Evolutionary conservation across 2,888 invertebrate genomes (phyloP).

Genomic region (Tiliacea citrago): DNA sequence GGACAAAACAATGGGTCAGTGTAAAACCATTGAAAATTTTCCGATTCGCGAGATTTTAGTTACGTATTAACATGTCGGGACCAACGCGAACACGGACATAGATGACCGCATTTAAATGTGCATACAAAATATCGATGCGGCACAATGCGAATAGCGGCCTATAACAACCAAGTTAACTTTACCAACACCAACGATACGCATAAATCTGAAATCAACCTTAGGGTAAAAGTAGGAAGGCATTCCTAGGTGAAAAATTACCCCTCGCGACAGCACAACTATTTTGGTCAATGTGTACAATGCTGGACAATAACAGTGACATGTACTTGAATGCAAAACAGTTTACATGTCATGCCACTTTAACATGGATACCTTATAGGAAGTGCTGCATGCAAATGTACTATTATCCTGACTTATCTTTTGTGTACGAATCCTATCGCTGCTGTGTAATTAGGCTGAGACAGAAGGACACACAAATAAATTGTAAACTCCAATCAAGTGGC

Average conservation of each 20-base stretch:
- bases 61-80: slow-evolving; percentile 79
- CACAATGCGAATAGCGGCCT: slow-evolving; percentile 85
- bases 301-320: slow-evolving; percentile 87
- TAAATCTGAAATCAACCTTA: slow-evolving; percentile 68
- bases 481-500: not conserved
- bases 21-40: slow-evolving; percentile 75
- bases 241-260: slow-evolving; percentile 42
- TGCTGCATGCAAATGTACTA: slow-evolving; percentile 75
- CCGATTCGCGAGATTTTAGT: slow-evolving; percentile 78
- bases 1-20: slow-evolving; percentile 68
- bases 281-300: slow-evolving; percentile 77
- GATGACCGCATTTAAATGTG: slow-evolving; percentile 89
- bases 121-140: slow-evolving; percentile 88
- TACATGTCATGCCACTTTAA: slow-evolving; percentile 85
- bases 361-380: slow-evolving; percentile 84
- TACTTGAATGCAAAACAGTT: slow-evolving; percentile 88
- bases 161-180: slow-evolving; percentile 70
- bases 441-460: slow-evolving; percentile 43
- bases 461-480: not conserved
- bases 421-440: slow-evolving; percentile 50
- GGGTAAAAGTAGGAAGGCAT: slow-evolving; percentile 38
- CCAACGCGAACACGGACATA: slow-evolving; percentile 79
- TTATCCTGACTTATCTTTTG: slow-evolving; percentile 61
- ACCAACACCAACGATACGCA: slow-evolving; percentile 42
- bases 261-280: slow-evolving; percentile 42